Percentiles rank a stretch among this genome's conserved stretches.
These are phyloP conservation scores for Hippoglossus hippoglossus DNA, from an alignment of 2,797 vertebrate genomes.

Conservation along the genomic window DNA sequence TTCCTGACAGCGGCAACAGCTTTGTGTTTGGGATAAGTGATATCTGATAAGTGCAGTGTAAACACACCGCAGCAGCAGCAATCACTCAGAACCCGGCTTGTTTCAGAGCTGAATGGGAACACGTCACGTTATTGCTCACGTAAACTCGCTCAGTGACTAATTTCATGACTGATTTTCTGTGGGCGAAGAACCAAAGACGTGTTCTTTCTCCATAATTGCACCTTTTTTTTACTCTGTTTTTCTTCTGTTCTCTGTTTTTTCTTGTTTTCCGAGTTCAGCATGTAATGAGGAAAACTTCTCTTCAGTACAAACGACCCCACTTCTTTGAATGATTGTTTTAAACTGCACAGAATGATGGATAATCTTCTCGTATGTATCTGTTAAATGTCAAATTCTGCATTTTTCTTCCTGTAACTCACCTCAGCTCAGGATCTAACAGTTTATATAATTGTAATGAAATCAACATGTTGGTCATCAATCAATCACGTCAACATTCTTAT, in stretches of 20 bases:
- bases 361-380: no score
- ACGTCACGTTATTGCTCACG: background rate
- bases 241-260: background rate
- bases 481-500: no score
- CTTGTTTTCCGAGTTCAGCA: no score
- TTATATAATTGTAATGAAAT: background rate
- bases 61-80: conserved; percentile 16
- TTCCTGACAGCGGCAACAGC: conserved; percentile 10
- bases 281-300: no score
- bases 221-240: background rate
- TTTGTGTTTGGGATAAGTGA: conserved; percentile 18
- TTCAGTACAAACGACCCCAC: no score
- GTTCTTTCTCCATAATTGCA: background rate
- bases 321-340: no score
- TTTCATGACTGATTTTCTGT: conserved; percentile 28
- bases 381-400: background rate
- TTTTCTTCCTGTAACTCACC: background rate
- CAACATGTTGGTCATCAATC: background rate
- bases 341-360: no score
- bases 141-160: conserved; percentile 24
- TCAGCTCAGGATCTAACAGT: no score
- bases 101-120: conserved; percentile 14
- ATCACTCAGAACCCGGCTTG: conserved; percentile 11
- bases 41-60: conserved; percentile 25
- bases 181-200: conserved; percentile 6